phyloP scores from a whole-genome alignment of 2,888 invertebrate genomes.

The Agrypnus murinus region DNA sequence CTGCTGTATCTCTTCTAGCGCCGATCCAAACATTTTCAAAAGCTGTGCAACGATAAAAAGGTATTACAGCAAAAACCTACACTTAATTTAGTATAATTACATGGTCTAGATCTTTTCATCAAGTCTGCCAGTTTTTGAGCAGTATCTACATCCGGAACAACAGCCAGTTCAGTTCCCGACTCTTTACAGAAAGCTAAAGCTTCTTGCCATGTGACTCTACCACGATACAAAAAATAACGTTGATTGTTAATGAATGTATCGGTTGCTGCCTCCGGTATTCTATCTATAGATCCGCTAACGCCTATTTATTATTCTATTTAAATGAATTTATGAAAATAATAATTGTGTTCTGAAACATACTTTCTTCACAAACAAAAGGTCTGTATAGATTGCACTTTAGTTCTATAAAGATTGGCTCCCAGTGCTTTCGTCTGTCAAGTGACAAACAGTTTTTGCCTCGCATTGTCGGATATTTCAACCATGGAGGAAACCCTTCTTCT shows the following conservation, averaged over 20 bases:
- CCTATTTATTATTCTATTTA: background rate
- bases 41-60: conserved; percentile 8
- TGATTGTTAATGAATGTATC: conserved; percentile 63
- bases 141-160: conserved; percentile 69
- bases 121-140: conserved; percentile 58
- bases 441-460: conserved; percentile 73
- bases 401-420: conserved; percentile 73
- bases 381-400: conserved; percentile 72
- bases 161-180: conserved; percentile 71
- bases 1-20: conserved; percentile 52
- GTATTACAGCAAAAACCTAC: background rate
- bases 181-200: conserved; percentile 73
- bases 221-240: conserved; percentile 71
- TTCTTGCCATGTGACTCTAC: conserved; percentile 71
- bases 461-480: conserved; percentile 61
- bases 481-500: background rate
- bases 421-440: conserved; percentile 71
- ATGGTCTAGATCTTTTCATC: conserved; percentile 16
- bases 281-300: conserved; percentile 10
- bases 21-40: conserved; percentile 26
- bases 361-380: conserved; percentile 73
- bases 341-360: conserved; percentile 59
- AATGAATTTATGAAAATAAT: background rate
- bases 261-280: background rate
- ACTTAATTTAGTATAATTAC: background rate